Conservation (phyloP, 2,113 vertebrate species). For the Hyaena hyaena region DNA sequence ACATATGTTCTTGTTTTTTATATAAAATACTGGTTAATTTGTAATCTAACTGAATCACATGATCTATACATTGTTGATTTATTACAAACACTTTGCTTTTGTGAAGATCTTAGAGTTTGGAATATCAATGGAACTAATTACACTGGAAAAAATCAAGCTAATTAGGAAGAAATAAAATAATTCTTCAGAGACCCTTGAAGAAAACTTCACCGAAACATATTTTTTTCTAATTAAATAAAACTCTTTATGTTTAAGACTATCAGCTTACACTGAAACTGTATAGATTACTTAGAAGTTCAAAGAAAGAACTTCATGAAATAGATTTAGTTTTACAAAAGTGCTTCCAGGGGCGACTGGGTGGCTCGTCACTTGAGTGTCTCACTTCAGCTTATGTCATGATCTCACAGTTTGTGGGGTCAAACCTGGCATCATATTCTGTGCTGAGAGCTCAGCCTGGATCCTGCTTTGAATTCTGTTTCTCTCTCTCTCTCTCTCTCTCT, state of each 20-base stretch:
- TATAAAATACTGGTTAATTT: background rate
- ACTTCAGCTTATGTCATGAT: no score
- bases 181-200: background rate
- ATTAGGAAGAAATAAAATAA: slow-evolving; percentile 5
- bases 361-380: no score
- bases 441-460: no score
- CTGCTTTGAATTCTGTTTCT: no score
- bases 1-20: background rate
- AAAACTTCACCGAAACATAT: background rate
- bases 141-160: background rate
- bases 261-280: background rate
- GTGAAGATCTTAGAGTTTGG: background rate
- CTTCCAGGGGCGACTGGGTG: background rate
- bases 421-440: no score
- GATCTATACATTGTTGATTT: background rate
- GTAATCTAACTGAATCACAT: background rate
- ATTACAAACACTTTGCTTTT: background rate
- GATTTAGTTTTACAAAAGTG: background rate
- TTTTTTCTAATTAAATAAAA: slow-evolving; percentile 15
- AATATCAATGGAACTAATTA: slow-evolving; percentile 41
- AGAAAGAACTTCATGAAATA: background rate
- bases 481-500: no score
- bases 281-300: background rate
- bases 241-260: background rate
- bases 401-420: no score